These are phyloP conservation scores for Choristoneura fumiferana DNA, from an alignment of 1,140 invertebrate species.

Conservation along the genomic window DNA sequence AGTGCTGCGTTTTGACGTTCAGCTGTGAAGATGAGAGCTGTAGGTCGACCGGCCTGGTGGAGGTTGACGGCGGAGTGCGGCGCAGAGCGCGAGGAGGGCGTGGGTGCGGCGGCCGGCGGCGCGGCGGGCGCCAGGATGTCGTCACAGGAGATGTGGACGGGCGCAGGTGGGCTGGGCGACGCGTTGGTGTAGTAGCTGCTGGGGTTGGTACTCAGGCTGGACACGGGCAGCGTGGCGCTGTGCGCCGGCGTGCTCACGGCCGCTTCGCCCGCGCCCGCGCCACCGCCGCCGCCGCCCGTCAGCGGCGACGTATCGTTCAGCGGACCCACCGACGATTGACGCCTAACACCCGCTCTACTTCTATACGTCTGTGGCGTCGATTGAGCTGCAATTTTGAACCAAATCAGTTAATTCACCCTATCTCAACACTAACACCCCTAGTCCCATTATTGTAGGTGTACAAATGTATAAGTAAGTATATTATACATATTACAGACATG, in stretches of 20 bases:
- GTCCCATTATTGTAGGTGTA: too few relatives aligned
- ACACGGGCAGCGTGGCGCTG: conserved; percentile 64
- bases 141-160: conserved; percentile 62
- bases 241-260: conserved; percentile 67
- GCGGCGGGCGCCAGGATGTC: conserved; percentile 62
- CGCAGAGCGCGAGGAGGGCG: conserved; percentile 65
- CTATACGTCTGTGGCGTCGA: conserved; percentile 80
- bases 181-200: conserved; percentile 71
- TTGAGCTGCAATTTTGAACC: conserved; percentile 63
- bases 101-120: conserved; percentile 44
- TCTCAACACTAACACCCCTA: too few relatives aligned
- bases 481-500: too few relatives aligned
- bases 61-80: conserved; percentile 73
- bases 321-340: conserved; percentile 80
- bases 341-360: conserved; percentile 76
- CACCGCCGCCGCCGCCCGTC: conserved; percentile 47
- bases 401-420: not conserved
- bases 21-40: conserved; percentile 49
- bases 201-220: conserved; percentile 68
- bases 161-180: conserved; percentile 55
- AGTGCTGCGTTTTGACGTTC: conserved; percentile 50
- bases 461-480: too few relatives aligned
- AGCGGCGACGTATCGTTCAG: conserved; percentile 75
- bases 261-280: conserved; percentile 50
- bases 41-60: conserved; percentile 59